Evolutionary conservation across 2,113 vertebrate species (phyloP), one percentile per base, ranked within the genome.

Genomic region (Chloebia gouldiae): DNA sequence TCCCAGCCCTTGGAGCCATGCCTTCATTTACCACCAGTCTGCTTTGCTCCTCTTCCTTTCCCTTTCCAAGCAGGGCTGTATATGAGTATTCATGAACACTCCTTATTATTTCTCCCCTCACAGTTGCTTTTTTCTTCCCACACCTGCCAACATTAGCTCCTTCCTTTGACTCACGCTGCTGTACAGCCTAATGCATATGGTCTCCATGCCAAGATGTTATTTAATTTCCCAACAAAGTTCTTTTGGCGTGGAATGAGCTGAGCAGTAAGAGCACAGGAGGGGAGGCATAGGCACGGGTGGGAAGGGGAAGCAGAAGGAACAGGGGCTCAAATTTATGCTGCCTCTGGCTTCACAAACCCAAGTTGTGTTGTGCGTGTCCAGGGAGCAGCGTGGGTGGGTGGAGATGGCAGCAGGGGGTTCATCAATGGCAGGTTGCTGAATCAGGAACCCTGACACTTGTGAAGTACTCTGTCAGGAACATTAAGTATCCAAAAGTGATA

Each of bases 401-500:
- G 75, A 45, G 70, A 45, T 54, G 49, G 91, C 84, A 91, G 79
- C 93, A 61, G 78, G 93, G 93, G 96, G 91, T 97, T 97, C 94
- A 72, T 42, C 33, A 23, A 95, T 93, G 97, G 98, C 98, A 98
- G 98, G 98, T 98, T 98, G 98, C 98, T 93, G 96, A 98, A 98
- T 98, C 98, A 97, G 97, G 98, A 99, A 98, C 98, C 97, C 98
- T 99, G 99, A 99, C 99, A 99, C 98, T 99, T 98, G 98, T 98
- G 98, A 99, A 99, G 98, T 98, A 98, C 98, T 99, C 98, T 99
- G 99, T 99, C 99, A 99, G 99, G 99, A 99, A 99, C 99, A 99
- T 99, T 99, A 99, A 99, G 98, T 99, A 99, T 99, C 99, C 98
- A 99, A 99, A 99, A 99, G 99, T 99, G 99, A 99, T 99, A 99